Base-by-base conservation (phyloP, 2,888 invertebrate genomes). In the Cactoblastis cactorum region DNA sequence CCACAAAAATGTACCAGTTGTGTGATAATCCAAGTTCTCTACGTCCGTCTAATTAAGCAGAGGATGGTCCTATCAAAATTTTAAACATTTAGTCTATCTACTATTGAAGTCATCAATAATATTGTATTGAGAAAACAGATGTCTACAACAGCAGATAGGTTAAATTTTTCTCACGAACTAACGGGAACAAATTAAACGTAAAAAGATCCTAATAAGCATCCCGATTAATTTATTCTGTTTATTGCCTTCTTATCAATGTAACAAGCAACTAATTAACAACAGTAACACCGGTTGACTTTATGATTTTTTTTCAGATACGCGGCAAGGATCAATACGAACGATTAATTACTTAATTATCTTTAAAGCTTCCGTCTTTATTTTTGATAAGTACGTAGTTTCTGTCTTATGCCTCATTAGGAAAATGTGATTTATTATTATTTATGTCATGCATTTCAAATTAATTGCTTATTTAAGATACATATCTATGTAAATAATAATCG, bases 291-390 rank as follows among this genome's bases (percentile, higher is more conserved):
- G 43, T 32, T 17, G 17, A 5, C n/a, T 32, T 43, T 8, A 43
- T 43, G 14, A n/a, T 15, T 15, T 17, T 43, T 43, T 43, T 2
- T 8, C 5, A 28, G 15, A 28, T 14, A n/a, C 22, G 43, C 43
- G 43, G 43, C 43, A 43, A 37, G 43, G 28, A 43, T 43, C 43
- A 43, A 28, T 43, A 32, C 43, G 28, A 15, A 15, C 28, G 11
- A 43, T 43, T 28, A 43, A 43, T 43, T 43, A 43, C 15, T 28
- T 28, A 0, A 11, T 43, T 43, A 43, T 32, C 43, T 28, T 15
- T 43, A 28, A 28, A 11, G 43, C 43, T 43, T 43, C 43, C 43
- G 28, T 28, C 43, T 43, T 43, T 15, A 18, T 39, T 43, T 2
- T 43, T 24, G 3, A 28, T 28, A 12, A 15, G 15, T 35, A n/a